Percentiles rank a stretch among this genome's conserved stretches.
phyloP scores from a whole-genome alignment of 2,797 vertebrate species.

The Rhinoraja longicauda region DNA sequence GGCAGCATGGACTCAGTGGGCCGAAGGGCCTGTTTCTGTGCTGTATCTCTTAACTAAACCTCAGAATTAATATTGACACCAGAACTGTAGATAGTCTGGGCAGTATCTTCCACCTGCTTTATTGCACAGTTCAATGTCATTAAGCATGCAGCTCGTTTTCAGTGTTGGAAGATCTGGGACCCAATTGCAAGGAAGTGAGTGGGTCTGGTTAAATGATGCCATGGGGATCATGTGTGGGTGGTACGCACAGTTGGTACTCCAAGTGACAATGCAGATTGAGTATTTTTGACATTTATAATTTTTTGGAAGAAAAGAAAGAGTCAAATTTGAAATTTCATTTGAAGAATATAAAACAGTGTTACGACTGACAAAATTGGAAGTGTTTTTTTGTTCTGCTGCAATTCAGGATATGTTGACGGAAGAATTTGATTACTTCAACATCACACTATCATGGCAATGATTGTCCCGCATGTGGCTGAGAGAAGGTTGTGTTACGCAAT shows the following conservation, averaged over 20 bases:
- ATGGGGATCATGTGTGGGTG: not conserved
- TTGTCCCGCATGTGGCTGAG: not conserved
- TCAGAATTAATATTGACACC: too few species aligned
- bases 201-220: not conserved
- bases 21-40: too few species aligned
- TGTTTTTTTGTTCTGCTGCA: not conserved
- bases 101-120: not conserved
- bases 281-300: not conserved
- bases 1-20: too few species aligned
- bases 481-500: not conserved
- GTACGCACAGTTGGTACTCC: not conserved
- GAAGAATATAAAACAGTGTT: not conserved
- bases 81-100: too few species aligned
- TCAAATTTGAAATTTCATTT: not conserved
- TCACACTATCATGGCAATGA: not conserved
- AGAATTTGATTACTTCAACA: not conserved
- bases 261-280: not conserved
- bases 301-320: not conserved
- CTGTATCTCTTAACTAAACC: too few species aligned
- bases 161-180: not conserved
- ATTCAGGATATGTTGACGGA: not conserved
- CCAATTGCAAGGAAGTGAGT: not conserved
- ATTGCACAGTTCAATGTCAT: not conserved
- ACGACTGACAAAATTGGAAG: not conserved
- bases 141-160: not conserved